phyloP scores from a whole-genome alignment of 2,113 vertebrate species.

The Chamaetylas fuelleborni region DNA sequence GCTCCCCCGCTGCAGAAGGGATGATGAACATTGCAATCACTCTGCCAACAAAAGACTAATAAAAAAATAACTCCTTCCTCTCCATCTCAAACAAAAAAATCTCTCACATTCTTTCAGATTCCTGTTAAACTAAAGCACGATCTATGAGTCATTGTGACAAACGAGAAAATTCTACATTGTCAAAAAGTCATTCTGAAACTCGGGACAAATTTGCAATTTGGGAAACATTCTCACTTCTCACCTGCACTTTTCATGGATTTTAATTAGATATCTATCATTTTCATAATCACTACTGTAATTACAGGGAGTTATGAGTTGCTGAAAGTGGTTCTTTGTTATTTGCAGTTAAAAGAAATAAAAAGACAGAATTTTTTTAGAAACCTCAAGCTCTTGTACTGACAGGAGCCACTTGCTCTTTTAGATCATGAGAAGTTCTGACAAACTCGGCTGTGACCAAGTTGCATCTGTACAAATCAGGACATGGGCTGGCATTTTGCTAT shows the following conservation, averaged over 20 bases:
- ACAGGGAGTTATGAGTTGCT: slow-evolving; percentile 20
- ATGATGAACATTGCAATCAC: neutral
- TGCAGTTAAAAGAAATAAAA: neutral
- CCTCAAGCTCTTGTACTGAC: neutral
- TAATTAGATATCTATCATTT: slow-evolving; percentile 59
- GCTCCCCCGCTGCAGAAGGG: neutral
- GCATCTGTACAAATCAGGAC: neutral
- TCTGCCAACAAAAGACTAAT: neutral
- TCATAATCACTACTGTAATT: slow-evolving; percentile 49
- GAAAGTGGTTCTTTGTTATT: neutral
- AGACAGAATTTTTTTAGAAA: neutral
- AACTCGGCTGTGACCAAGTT: rapidly evolving
- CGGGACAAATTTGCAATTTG: neutral
- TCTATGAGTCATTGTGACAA: neutral
- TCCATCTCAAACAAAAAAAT: neutral
- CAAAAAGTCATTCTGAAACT: slow-evolving; percentile 16
- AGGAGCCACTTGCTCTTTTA: neutral
- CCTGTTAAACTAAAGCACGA: slow-evolving; percentile 4
- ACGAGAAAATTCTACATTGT: neutral
- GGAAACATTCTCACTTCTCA: slow-evolving; percentile 6
- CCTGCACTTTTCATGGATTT: slow-evolving; percentile 48
- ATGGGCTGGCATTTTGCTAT: neutral
- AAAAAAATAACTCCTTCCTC: neutral
- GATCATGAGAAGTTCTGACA: neutral
- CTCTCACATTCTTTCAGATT: neutral